Conservation (phyloP, 37 sponge, comb jelly and placozoan genomes). For the Trichoplax adhaerens region DNA sequence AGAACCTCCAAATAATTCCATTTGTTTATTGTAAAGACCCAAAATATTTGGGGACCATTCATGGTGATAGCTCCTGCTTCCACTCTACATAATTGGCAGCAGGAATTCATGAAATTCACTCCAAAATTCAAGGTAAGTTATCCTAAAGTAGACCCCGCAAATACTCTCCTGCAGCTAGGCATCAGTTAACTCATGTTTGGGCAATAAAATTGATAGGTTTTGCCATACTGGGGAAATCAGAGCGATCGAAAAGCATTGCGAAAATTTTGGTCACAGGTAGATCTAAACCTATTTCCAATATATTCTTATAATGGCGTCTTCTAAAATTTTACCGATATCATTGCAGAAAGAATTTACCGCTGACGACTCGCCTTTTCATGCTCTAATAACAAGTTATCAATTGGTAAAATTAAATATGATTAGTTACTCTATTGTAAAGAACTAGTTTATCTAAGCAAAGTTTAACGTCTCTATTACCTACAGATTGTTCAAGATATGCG, state of each 20-base stretch:
- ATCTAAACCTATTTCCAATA: not conserved
- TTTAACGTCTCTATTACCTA: not conserved
- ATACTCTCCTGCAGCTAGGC: not conserved
- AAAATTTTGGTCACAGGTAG: constrained; percentile 77
- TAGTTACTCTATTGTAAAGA: not conserved
- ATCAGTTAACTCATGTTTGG: not conserved
- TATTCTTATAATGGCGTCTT: not conserved
- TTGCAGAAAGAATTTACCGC: constrained; percentile 40
- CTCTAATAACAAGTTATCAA: constrained; percentile 88
- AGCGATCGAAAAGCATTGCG: constrained; percentile 70
- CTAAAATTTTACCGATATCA: not conserved
- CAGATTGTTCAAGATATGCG: constrained; percentile 65
- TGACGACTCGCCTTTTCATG: constrained; percentile 69
- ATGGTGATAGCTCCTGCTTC: constrained; percentile 81
- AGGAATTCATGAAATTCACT: constrained; percentile 65
- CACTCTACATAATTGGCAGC: constrained; percentile 94
- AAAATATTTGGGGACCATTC: constrained; percentile 84
- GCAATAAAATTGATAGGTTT: not conserved
- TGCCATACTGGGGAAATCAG: constrained; percentile 90
- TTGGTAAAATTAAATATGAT: constrained; percentile 23
- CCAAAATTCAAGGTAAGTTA: constrained; percentile 34
- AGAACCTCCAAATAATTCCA: no score
- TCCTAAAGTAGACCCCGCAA: not conserved
- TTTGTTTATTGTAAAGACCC: constrained; percentile 14
- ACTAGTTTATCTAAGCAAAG: not conserved